These are phyloP conservation scores for Cricetomys ansorgei DNA, from an alignment of 2,113 vertebrate species.

Conservation along the genomic window DNA sequence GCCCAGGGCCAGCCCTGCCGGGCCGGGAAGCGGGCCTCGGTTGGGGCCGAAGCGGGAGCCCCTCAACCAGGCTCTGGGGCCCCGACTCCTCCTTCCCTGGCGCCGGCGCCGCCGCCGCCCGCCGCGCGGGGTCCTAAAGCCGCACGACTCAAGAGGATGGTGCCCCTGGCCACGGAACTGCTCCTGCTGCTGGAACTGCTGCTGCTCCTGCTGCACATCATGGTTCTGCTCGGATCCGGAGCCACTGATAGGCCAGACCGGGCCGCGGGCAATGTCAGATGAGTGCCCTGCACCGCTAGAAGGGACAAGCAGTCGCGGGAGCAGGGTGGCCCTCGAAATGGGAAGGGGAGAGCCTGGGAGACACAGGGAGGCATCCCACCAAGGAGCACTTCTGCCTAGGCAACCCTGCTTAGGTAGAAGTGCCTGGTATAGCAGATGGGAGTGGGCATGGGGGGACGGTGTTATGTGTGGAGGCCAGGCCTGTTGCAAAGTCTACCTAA, in stretches of 20 bases:
- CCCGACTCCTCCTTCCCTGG: slow-evolving; percentile 87
- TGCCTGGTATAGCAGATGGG: too few species aligned
- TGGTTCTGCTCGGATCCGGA: slow-evolving; percentile 91
- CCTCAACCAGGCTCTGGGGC: slow-evolving; percentile 74
- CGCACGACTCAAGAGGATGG: slow-evolving; percentile 93
- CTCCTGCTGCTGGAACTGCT: slow-evolving; percentile 94
- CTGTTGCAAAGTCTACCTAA: accelerated
- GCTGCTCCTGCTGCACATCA: slow-evolving; percentile 94
- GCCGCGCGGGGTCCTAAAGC: slow-evolving; percentile 91
- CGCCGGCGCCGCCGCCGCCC: slow-evolving; percentile 80
- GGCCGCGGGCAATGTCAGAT: slow-evolving; percentile 88
- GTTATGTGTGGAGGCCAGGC: too few species aligned
- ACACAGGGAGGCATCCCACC: neutral
- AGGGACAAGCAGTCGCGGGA: neutral
- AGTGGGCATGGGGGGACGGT: too few species aligned
- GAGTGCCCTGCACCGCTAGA: slow-evolving; percentile 51
- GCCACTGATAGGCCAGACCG: slow-evolving; percentile 85
- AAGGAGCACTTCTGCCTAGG: neutral
- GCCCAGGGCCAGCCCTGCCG: slow-evolving; percentile 85
- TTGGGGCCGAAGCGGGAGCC: slow-evolving; percentile 85
- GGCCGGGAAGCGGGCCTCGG: slow-evolving; percentile 87
- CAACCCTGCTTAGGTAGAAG: accelerated
- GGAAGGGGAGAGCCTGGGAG: accelerated
- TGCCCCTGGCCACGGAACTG: slow-evolving; percentile 94
- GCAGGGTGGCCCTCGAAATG: neutral